Percentiles rank a stretch among this genome's conserved stretches.
phyloP scores from a whole-genome alignment of 2,797 vertebrate genomes.

The Neosalanx taihuensis region DNA sequence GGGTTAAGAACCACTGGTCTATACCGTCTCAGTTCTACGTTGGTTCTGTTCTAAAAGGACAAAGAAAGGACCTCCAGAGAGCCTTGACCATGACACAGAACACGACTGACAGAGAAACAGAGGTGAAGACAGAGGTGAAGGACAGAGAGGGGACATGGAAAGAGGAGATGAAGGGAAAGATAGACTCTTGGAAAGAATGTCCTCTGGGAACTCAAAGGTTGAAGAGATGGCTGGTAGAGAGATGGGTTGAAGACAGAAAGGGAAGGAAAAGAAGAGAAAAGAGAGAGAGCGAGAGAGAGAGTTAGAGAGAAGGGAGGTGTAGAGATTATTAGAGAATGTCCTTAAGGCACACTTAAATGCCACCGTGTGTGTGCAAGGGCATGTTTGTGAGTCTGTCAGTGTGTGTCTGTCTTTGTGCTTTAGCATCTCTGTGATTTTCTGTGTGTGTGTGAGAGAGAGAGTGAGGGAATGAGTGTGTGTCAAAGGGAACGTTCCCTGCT shows the following conservation, averaged over 20 bases:
- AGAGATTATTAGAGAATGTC: constrained; percentile 63
- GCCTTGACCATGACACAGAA: neutral
- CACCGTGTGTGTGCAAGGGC: constrained; percentile 47
- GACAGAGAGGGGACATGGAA: neutral
- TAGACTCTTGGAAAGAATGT: constrained; percentile 1
- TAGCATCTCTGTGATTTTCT: constrained; percentile 12
- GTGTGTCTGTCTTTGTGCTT: constrained; percentile 2
- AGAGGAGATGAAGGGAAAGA: constrained; percentile 1
- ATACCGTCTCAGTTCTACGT: neutral
- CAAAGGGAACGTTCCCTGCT: constrained; percentile 45
- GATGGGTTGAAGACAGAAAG: neutral
- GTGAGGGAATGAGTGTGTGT: constrained; percentile 23
- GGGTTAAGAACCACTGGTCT: neutral
- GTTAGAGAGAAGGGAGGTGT: constrained; percentile 36
- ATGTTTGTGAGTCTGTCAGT: constrained; percentile 4
- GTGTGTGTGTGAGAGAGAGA: constrained; percentile 24
- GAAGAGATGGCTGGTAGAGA: neutral
- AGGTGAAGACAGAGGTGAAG: neutral
- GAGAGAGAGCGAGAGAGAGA: constrained; percentile 34
- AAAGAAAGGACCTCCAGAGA: neutral
- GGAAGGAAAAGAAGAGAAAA: neutral
- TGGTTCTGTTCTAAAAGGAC: neutral
- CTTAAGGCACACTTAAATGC: constrained; percentile 60
- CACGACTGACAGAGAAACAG: neutral
- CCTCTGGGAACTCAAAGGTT: constrained; percentile 16